Evolutionary conservation across 2,888 invertebrate species (phyloP).

Genomic region (Rotaria socialis): DNA sequence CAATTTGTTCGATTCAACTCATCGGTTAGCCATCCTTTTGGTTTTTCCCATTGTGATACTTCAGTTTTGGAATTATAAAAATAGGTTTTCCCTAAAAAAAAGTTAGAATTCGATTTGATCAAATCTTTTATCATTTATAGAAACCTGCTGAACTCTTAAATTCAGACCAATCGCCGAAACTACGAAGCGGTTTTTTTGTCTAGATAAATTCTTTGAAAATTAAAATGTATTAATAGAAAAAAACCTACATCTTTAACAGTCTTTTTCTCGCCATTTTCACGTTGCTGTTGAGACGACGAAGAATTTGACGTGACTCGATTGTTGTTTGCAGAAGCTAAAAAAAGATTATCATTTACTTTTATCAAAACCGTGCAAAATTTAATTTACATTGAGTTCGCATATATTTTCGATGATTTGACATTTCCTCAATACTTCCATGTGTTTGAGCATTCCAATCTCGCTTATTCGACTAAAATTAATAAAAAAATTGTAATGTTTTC

Average conservation of each 20-base stretch:
- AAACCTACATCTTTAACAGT: background rate
- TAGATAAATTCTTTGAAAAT: background rate
- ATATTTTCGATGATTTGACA: background rate
- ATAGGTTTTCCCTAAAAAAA: conserved; percentile 14
- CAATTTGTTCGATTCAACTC: background rate
- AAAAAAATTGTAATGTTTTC: background rate
- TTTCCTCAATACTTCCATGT: background rate
- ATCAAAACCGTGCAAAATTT: too few species aligned
- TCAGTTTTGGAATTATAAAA: conserved; percentile 31
- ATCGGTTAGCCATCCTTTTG: background rate
- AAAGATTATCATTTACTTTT: background rate
- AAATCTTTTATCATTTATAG: background rate
- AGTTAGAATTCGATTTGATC: too few species aligned
- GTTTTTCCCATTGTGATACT: conserved; percentile 32
- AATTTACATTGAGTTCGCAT: conserved; percentile 22
- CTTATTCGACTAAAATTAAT: background rate
- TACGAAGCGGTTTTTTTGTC: conserved; percentile 33
- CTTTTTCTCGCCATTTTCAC: background rate
- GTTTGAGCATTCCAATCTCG: conserved; percentile 25
- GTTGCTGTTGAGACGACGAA: background rate
- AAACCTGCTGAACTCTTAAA: conserved; percentile 7
- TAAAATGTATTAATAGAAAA: background rate
- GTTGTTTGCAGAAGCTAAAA: conserved; percentile 16
- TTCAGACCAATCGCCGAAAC: conserved; percentile 32
- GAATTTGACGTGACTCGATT: background rate